These are phyloP conservation scores for Beris chalybata DNA, from an alignment of 2,888 invertebrate species.

Conservation along the genomic window DNA sequence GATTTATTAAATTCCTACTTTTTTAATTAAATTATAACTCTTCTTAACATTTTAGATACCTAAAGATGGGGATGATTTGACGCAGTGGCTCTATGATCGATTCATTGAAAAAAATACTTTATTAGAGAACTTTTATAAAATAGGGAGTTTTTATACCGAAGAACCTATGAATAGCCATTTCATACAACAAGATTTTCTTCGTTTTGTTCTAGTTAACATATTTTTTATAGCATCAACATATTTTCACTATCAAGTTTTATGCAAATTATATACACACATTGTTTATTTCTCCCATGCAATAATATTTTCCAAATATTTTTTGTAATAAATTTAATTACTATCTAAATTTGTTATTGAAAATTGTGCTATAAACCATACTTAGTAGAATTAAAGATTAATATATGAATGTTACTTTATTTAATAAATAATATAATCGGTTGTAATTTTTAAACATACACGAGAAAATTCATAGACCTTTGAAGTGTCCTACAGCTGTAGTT, in stretches of 20 bases:
- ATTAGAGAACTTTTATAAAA: slow-evolving; percentile 79
- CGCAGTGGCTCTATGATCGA: slow-evolving; percentile 84
- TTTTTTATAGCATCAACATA: slow-evolving; percentile 80
- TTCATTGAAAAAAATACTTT: slow-evolving; percentile 88
- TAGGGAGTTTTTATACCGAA: slow-evolving; percentile 65
- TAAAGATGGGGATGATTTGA: slow-evolving; percentile 73
- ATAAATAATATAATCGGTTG: too few relatives aligned
- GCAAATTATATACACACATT: slow-evolving; percentile 55
- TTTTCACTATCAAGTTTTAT: slow-evolving; percentile 69
- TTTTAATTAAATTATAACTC: background rate
- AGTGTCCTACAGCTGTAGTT: too few relatives aligned
- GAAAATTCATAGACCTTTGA: too few relatives aligned
- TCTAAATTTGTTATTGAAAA: too few relatives aligned
- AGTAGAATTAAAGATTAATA: too few relatives aligned
- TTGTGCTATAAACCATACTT: too few relatives aligned
- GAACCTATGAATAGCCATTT: slow-evolving; percentile 61
- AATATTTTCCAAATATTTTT: too few relatives aligned
- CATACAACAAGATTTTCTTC: slow-evolving; percentile 73
- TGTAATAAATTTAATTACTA: too few relatives aligned
- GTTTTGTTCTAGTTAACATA: slow-evolving; percentile 72
- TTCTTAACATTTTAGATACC: slow-evolving; percentile 64
- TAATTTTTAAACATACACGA: too few relatives aligned
- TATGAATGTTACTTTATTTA: too few relatives aligned
- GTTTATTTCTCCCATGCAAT: slow-evolving; percentile 21
- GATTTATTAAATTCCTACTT: background rate